A percentile compares a stretch with the other conserved stretches of the same genome.
Evolutionary conservation across 1,140 invertebrate species (phyloP).

Genomic region (Uloborus diversus): DNA sequence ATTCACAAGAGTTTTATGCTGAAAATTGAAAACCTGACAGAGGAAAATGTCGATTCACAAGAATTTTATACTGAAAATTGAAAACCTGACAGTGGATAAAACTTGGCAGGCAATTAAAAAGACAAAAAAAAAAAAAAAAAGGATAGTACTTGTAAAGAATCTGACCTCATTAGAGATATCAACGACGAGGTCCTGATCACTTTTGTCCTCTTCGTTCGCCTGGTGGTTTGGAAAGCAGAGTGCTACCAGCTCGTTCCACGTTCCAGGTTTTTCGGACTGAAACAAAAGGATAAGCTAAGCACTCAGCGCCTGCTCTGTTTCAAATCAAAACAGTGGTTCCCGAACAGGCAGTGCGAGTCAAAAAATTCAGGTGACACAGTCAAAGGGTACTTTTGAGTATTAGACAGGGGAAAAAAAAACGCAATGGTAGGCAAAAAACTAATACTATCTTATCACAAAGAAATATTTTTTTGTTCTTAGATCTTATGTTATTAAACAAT

Average conservation of each 20-base stretch:
- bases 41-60: too few species aligned
- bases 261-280: slow-evolving; percentile 48
- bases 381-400: too few species aligned
- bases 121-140: background rate
- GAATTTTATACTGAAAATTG: too few species aligned
- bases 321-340: too few species aligned
- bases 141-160: slow-evolving; percentile 14
- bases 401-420: too few species aligned
- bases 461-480: too few species aligned
- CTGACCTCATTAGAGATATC: slow-evolving; percentile 87
- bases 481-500: too few species aligned
- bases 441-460: too few species aligned
- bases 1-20: too few species aligned
- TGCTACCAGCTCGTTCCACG: slow-evolving; percentile 47
- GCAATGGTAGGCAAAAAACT: too few species aligned
- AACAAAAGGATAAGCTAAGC: slow-evolving; percentile 32
- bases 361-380: too few species aligned
- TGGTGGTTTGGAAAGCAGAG: slow-evolving; percentile 63
- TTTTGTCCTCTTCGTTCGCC: slow-evolving; percentile 95
- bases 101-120: background rate
- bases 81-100: background rate
- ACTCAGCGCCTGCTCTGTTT: background rate
- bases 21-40: background rate
- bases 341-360: too few species aligned
- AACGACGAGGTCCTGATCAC: slow-evolving; percentile 90